Evolutionary conservation across 2,797 vertebrate species (phyloP), one percentile per base, ranked within the genome.

Genomic region (Taenioides sp.): DNA sequence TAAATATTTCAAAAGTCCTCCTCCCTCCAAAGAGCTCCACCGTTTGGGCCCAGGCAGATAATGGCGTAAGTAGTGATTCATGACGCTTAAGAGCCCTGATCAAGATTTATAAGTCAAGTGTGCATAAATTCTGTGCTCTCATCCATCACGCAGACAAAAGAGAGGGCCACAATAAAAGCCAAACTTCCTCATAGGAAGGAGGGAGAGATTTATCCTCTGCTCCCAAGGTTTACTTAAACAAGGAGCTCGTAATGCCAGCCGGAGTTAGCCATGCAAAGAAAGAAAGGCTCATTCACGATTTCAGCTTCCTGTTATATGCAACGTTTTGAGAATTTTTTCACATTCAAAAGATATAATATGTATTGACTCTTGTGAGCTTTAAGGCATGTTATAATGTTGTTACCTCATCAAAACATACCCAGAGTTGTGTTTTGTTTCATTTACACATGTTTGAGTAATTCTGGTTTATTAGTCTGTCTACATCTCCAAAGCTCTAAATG

Each of bases 91-190:
- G 78, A 85, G 80, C 7, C 57, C 74, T 75, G 77, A 88, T 87
- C 82, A 79, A 86, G 86, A 90, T 90, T 90, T 87, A 89, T 88
- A 86, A 83, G 78, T 80, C 69, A 76, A 79, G 86, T 78, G 82
- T 78, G 84, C 86, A 88, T 91, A 88, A 86, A 89, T 86, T 79
- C 71, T 82, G 70, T 25, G 47, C 75, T 71, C 69, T 84, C 87
- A 90, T 90, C 86, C 83, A 86, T 90, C 89, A 87, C 78, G 28
- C 74, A 85, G 84, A 88, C 84, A 86, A 85, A 90, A 74, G 67
- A 87, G 80, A 84, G 79, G 70, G 69, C 73, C 79, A 82, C 84
- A 91, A 87, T 89, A 87, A 89, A 90, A 88, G 73, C 58, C 79
- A 63, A 78, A 80, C 75, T 81, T 89, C 82, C 76, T 82, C 7